These are phyloP conservation scores for Myiotriccus ornatus DNA, from an alignment of 2,797 vertebrate species.

Conservation along the genomic window DNA sequence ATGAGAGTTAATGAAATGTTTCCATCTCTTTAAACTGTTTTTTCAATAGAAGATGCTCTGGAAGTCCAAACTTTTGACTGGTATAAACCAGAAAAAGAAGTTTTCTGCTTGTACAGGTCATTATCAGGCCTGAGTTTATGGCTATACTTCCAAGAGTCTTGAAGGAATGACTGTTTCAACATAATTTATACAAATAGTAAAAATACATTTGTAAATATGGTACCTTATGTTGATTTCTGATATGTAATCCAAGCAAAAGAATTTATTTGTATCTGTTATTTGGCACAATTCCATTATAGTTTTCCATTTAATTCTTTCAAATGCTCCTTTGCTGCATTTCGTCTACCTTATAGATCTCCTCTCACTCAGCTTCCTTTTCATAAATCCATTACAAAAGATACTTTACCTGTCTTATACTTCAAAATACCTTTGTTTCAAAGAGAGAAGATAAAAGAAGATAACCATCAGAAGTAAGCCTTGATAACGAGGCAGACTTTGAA, in stretches of 20 bases:
- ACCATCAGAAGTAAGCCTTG: constrained; percentile 36
- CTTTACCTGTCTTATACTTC: constrained; percentile 52
- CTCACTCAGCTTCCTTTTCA: constrained; percentile 11
- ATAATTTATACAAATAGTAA: background rate
- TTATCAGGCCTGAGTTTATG: background rate
- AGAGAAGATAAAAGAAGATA: constrained; percentile 38
- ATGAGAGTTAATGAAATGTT: background rate
- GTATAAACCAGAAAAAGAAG: background rate
- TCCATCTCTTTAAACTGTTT: background rate
- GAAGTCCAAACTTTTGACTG: background rate
- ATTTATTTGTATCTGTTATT: background rate
- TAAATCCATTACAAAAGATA: constrained; percentile 34
- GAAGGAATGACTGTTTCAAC: background rate
- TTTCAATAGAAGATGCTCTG: background rate
- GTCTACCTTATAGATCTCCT: background rate
- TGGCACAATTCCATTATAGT: background rate
- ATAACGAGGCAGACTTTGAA: constrained; percentile 41
- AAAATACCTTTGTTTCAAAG: constrained; percentile 66
- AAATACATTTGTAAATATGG: background rate
- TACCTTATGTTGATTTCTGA: background rate
- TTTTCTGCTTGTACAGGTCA: background rate
- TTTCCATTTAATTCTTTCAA: constrained; percentile 38
- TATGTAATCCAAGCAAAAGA: background rate
- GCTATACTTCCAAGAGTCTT: background rate
- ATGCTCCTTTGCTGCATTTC: constrained; percentile 1